Evolutionary conservation across 1,140 invertebrate genomes (phyloP).

Genomic region (Trachymyrmex cornetzi): DNA sequence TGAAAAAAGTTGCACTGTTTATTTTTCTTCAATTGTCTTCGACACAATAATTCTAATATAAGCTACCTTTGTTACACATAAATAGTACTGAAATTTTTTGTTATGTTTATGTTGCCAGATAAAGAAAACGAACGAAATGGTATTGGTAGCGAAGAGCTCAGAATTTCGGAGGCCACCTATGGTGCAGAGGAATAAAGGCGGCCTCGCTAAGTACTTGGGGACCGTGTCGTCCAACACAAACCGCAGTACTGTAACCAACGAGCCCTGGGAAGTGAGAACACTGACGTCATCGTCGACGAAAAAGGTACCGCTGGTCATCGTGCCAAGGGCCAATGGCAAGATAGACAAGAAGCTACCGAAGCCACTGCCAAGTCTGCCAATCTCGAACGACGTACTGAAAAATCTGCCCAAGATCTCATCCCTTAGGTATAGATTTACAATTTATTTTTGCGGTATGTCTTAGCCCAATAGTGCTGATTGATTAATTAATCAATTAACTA

Average conservation of each 20-base stretch:
- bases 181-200: slow-evolving; percentile 84
- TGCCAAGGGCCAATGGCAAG: slow-evolving; percentile 78
- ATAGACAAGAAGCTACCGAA: slow-evolving; percentile 81
- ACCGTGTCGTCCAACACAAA: slow-evolving; percentile 69
- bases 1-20: not conserved
- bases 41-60: not conserved
- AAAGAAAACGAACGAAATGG: slow-evolving; percentile 83
- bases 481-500: not conserved
- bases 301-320: slow-evolving; percentile 75
- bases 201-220: slow-evolving; percentile 83
- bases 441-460: not conserved
- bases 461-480: not conserved
- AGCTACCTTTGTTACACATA: not conserved
- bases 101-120: slow-evolving; percentile 62
- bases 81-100: slow-evolving; percentile 27
- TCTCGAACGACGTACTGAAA: slow-evolving; percentile 79
- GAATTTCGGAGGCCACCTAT: slow-evolving; percentile 84
- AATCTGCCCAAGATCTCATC: slow-evolving; percentile 82
- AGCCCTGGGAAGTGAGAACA: slow-evolving; percentile 78
- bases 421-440: slow-evolving; percentile 68
- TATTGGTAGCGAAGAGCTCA: slow-evolving; percentile 82
- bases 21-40: not conserved
- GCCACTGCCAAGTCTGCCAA: slow-evolving; percentile 78
- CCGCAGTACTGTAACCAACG: slow-evolving; percentile 53
- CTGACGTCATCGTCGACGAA: slow-evolving; percentile 79